Base-by-base conservation (phyloP, 2,888 invertebrate genomes). In the Muschampia plurimacula region DNA sequence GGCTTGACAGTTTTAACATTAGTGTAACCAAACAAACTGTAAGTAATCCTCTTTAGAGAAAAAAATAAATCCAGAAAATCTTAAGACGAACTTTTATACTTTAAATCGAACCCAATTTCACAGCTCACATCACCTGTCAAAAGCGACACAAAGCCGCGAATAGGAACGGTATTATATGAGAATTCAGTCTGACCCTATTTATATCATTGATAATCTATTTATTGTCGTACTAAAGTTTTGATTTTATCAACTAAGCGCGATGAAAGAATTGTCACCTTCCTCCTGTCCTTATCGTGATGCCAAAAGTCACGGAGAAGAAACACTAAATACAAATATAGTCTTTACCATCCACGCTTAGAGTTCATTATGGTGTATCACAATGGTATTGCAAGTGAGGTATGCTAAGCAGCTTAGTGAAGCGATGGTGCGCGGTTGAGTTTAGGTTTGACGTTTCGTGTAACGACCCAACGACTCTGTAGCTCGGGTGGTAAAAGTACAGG, bases 141-240 rank as follows among this genome's bases (percentile, higher is more conserved):
- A 88, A 74, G 80, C 89, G 94, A 93, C 94, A 89, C 83, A 93
- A 93, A 94, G 93, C 94, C 86, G 87, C 88, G 88, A 92, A 92
- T 89, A 86, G 90, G 84, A 89, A 86, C 86, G 87, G 89, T 84
- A 91, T 92, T 92, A 91, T 89, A 84, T 84, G 84, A 85, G 87
- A 89, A 87, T 86, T 87, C 89, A 86, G 89, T 91, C 92, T 89
- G 90, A 88, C 87, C 90, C 93, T 93, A 93, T 94, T 93, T 93
- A 93, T 93, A 92, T 88, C 88, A 90, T 89, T 91, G 86, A 84
- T 92, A 93, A 93, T 93, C 92, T 93, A 93, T 93, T 93, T 94
- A 93, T 93, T 93, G 93, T 92, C 86, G 91, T 86, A 90, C 90
- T 91, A 91, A 93, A 91, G 86, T 90, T 89, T 90, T 88, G 93